Base-by-base conservation (phyloP, 2,888 invertebrate genomes). In the Drosophila meridionalis region DNA sequence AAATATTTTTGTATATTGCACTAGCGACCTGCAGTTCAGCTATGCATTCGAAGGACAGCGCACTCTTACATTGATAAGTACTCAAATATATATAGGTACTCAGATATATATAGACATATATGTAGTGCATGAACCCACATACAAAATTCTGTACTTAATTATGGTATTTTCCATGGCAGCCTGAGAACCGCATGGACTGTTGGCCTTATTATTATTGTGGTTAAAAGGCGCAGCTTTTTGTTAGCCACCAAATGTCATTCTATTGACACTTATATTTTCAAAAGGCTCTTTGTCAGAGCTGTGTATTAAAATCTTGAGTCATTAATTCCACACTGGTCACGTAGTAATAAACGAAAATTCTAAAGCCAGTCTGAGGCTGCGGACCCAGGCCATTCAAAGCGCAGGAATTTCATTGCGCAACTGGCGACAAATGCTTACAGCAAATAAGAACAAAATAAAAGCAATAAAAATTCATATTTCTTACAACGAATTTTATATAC, bases 301-400 rank as follows among this genome's bases (percentile, higher is more conserved):
- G 12, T 65, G 42, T 36, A 69, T 60, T 48, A 63, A 60, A 72
- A 77, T 67, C 68, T 80, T 67, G 42, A 60, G 69, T 26, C 77
- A 77, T 83, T 75, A 77, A 67, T 73, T 12, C 73, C 82, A 78
- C 66, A 78, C 64, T 76, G 74, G 68, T 77, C 86, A 90, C 90
- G 83, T 83, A 79, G 70, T 71, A 78, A 80, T 87, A 50, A 73
- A 20, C 40, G n/a, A 74, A 56, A 20, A 50, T 81, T 90, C 90
- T 84, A 72, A 78, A 88, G 77, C n/a, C 67, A 76, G 59, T 60
- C 69, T 42, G 71, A 58, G 64, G 56, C 68, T 57, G 48, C 26
- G 52, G 56, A 20, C 40, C 40, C 47, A 20, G 52, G 57, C 32
- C 53, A 65, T 74, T 67, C 63, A 63, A 72, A 65, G 40, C 48